Base-by-base conservation (phyloP, 1,140 invertebrate genomes). In the Capitella teleta region DNA sequence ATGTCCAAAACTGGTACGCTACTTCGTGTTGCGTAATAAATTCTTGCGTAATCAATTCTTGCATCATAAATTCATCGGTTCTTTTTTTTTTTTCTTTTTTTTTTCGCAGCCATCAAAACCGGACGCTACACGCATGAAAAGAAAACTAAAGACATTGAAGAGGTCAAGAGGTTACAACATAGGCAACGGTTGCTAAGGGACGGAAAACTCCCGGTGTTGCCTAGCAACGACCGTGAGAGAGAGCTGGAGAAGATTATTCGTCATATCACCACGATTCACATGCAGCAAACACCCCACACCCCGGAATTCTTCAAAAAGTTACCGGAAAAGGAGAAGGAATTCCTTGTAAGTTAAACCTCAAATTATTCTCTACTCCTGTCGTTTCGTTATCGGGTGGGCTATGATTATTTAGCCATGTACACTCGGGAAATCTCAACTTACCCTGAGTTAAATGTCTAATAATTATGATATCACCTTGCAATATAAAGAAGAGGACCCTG, bases 111-210 rank as follows among this genome's bases (percentile, higher is more conserved):
- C 10, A 67, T 67, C 23, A 68, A 68, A 49, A 70, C 67, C 0
- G 67, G 67, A 12, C 54, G 66, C 3, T 70, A 70, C 52, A 68
- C 67, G 2, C 64, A 67, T 41, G 62, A 61, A 40, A 70, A 68
- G 47, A 57, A 66, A 18, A 64, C 66, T 0, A 56, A 59, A 44
- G 61, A 70, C 56, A 65, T 63, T 6, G 51, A 60, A 23, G 67
- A 70, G 43, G 61, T 70, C 16, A 63, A 65, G 46, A 42, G 56
- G 24, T 46, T 66, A 16, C 43, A 56, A 37, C 18, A 40, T 18
- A 23, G 26, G 14, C 28, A 48, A 24, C 28, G 51, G 36, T 42
- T 8, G 19, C 28, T 14, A 41, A 30, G 14, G n/a, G n/a, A n/a
- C n/a, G n/a, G n/a, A n/a, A 49, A 46, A 19, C 23, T 42, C 5